Percentiles rank a stretch among this genome's conserved stretches.
Evolutionary conservation across 2,113 vertebrate species (phyloP).

Genomic region (Eurypyga helias): DNA sequence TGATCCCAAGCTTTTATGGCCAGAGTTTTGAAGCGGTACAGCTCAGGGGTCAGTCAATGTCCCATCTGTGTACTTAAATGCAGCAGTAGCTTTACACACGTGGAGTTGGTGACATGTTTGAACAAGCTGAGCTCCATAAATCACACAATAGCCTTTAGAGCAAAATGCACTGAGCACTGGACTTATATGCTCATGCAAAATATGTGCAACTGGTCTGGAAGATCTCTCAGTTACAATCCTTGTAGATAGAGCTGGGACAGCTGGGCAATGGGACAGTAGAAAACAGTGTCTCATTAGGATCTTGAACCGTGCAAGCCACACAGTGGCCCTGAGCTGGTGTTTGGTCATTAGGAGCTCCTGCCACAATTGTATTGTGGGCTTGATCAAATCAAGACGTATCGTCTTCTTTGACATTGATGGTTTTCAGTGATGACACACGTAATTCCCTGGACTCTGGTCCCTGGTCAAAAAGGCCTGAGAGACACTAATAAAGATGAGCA

Average conservation of each 20-base stretch:
- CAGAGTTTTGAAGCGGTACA: not conserved
- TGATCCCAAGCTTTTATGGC: not conserved
- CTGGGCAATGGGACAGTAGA: not conserved
- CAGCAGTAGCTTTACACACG: not conserved
- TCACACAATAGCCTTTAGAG: not conserved
- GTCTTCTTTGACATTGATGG: not conserved
- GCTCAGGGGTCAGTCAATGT: not conserved
- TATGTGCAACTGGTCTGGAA: not conserved
- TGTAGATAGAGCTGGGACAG: not conserved
- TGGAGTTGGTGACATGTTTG: not conserved
- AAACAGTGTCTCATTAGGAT: not conserved
- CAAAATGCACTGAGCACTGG: not conserved
- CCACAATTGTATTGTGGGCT: not conserved
- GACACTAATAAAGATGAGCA: not conserved
- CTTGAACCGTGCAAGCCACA: not conserved
- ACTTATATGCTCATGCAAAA: not conserved
- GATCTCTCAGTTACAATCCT: not conserved
- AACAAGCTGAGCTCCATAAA: not conserved
- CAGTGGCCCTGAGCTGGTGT: not conserved
- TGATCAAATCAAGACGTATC: not conserved
- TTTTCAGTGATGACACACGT: not conserved
- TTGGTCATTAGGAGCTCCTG: not conserved
- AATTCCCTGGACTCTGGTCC: not conserved
- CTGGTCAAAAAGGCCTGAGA: not conserved
- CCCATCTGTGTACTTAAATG: rapidly evolving